phyloP scores from a whole-genome alignment of 2,797 vertebrate genomes.

The Tenualosa ilisha region DNA sequence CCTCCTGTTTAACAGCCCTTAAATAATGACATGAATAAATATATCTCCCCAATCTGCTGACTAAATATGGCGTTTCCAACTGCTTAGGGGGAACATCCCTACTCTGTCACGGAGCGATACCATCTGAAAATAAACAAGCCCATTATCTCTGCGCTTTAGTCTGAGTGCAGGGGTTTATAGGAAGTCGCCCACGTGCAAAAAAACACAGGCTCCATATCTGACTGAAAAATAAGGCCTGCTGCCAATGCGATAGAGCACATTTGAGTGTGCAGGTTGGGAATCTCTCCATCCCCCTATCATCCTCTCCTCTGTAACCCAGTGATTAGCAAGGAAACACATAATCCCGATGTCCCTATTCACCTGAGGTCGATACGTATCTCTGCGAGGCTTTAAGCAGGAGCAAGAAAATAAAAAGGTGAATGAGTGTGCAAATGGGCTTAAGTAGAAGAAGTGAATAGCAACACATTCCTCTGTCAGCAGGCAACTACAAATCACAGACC shows the following conservation, averaged over 20 bases:
- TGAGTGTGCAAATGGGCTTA: constrained; percentile 16
- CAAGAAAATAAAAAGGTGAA: constrained; percentile 3
- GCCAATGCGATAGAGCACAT: constrained; percentile 49
- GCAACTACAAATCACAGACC: constrained; percentile 65
- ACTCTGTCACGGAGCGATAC: constrained; percentile 37
- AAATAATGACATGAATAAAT: constrained; percentile 46
- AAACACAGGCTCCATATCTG: constrained; percentile 25
- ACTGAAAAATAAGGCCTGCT: constrained; percentile 35
- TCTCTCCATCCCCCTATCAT: not conserved
- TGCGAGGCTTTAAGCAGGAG: constrained; percentile 33
- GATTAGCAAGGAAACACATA: constrained; percentile 44
- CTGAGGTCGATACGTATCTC: constrained; percentile 61
- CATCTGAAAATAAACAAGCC: constrained; percentile 37
- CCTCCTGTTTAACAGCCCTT: constrained; percentile 41
- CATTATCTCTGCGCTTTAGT: constrained; percentile 5
- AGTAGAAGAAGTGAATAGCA: constrained; percentile 63
- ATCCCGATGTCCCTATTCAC: constrained; percentile 71
- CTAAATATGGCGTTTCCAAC: constrained; percentile 35
- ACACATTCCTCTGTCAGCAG: constrained; percentile 63
- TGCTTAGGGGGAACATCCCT: constrained; percentile 25
- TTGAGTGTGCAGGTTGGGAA: constrained; percentile 43
- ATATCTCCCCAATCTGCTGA: constrained; percentile 40
- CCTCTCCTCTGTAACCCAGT: not conserved
- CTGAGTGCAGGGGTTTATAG: constrained; percentile 25
- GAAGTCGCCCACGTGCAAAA: constrained; percentile 23